phyloP scores from a whole-genome alignment of 1,140 invertebrate species.

The Tetramorium simillimum region DNA sequence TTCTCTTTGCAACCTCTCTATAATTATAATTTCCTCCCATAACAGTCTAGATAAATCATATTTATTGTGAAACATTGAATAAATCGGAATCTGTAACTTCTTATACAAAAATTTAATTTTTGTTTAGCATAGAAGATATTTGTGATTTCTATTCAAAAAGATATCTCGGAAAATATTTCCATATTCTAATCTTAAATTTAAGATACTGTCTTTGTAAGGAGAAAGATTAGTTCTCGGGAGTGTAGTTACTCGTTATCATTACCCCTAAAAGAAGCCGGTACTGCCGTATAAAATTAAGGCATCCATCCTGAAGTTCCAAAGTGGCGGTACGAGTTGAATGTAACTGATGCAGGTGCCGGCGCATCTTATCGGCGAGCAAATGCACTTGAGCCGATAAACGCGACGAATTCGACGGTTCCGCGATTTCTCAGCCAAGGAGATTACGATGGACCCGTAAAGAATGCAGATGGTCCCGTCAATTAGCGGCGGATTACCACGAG shows the following conservation, averaged over 20 bases:
- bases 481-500: slow-evolving; percentile 35
- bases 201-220: not conserved
- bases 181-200: not conserved
- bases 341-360: slow-evolving; percentile 51
- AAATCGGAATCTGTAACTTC: not conserved
- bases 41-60: not conserved
- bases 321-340: slow-evolving; percentile 19
- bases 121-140: not conserved
- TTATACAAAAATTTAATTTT: not conserved
- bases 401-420: slow-evolving; percentile 19
- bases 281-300: slow-evolving; percentile 19
- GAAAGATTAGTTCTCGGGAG: not conserved
- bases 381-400: slow-evolving; percentile 27
- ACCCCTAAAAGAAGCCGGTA: not conserved
- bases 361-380: slow-evolving; percentile 36
- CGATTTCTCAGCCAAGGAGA: slow-evolving; percentile 49
- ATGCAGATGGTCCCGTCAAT: slow-evolving; percentile 39
- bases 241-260: not conserved
- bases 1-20: too few species aligned
- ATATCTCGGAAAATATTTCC: not conserved
- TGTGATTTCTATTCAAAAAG: not conserved
- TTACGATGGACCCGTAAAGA: slow-evolving; percentile 1
- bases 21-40: not conserved
- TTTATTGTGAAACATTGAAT: not conserved
- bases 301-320: not conserved